These are phyloP conservation scores for Chaetogeoica ovagalla DNA, from an alignment of 2,888 invertebrate genomes.

Conservation along the genomic window DNA sequence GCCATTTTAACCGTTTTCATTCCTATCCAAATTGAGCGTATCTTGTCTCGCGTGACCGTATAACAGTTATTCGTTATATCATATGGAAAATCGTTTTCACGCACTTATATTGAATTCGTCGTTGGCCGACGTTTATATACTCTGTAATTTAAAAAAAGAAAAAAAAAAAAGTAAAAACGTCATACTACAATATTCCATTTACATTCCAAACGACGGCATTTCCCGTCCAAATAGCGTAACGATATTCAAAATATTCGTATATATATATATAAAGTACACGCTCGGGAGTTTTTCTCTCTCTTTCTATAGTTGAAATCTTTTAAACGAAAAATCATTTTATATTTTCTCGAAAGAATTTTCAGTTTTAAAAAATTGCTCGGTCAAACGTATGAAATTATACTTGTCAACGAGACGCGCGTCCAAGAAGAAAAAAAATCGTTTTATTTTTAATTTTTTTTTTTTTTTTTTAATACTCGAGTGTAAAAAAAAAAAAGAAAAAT, in stretches of 20 bases:
- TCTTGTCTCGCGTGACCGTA: neutral
- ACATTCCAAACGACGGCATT: too few relatives aligned
- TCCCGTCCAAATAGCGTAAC: neutral
- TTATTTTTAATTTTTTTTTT: too few relatives aligned
- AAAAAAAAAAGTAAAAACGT: neutral
- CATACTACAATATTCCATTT: too few relatives aligned
- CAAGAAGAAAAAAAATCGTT: too few relatives aligned
- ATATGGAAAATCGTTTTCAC: slow-evolving; percentile 1
- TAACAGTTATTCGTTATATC: neutral
- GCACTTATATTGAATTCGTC: neutral
- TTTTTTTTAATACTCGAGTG: too few relatives aligned
- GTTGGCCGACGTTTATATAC: neutral
- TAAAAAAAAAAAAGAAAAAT: too few relatives aligned
- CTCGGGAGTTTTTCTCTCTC: neutral
- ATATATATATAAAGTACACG: neutral
- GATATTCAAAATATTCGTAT: neutral
- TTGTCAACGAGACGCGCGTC: too few relatives aligned
- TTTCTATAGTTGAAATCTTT: neutral
- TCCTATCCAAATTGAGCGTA: neutral
- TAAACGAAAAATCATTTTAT: neutral
- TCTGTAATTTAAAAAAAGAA: neutral
- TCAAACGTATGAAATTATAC: too few relatives aligned
- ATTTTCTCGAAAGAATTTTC: neutral
- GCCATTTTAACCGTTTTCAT: neutral
- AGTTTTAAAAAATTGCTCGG: neutral